Evolutionary conservation across 2,888 invertebrate species (phyloP).

Genomic region (Pristionchus japonicus): DNA sequence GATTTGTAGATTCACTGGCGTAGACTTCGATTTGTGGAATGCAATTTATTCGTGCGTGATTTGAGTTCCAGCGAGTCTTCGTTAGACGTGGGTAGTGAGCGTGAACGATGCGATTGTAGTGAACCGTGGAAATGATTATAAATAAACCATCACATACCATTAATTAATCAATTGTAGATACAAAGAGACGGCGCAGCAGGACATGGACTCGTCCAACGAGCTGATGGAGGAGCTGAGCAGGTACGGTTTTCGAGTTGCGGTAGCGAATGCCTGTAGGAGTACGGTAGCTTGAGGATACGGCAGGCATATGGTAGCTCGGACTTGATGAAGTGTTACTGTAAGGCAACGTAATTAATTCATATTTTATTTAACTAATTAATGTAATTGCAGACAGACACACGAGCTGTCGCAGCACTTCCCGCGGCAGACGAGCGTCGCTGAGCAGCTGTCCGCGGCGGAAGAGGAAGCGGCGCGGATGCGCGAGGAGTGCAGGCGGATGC

Average conservation of each 20-base stretch:
- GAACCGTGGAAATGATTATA: neutral
- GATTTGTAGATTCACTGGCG: no score
- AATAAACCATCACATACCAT: neutral
- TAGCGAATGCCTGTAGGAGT: neutral
- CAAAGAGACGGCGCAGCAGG: constrained; percentile 67
- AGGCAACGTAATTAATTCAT: no score
- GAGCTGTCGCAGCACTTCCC: constrained; percentile 42
- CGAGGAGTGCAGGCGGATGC: constrained; percentile 62
- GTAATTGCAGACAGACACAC: constrained; percentile 34
- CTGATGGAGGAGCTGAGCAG: constrained; percentile 69
- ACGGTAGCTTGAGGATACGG: neutral
- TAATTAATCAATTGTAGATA: constrained; percentile 45
- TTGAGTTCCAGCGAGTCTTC: neutral
- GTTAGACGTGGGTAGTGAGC: neutral
- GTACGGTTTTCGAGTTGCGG: neutral
- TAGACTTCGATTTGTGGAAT: no score
- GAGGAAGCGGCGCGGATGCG: constrained; percentile 69
- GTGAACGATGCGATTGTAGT: neutral
- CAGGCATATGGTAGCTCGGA: neutral
- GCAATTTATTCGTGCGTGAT: no score
- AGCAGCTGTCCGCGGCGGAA: constrained; percentile 69
- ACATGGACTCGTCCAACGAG: constrained; percentile 70
- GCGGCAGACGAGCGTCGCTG: constrained; percentile 66
- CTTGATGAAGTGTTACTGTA: neutral
- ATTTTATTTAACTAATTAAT: neutral